Conservation (phyloP, 2,888 invertebrate genomes). For the Tenthredo amoena region DNA sequence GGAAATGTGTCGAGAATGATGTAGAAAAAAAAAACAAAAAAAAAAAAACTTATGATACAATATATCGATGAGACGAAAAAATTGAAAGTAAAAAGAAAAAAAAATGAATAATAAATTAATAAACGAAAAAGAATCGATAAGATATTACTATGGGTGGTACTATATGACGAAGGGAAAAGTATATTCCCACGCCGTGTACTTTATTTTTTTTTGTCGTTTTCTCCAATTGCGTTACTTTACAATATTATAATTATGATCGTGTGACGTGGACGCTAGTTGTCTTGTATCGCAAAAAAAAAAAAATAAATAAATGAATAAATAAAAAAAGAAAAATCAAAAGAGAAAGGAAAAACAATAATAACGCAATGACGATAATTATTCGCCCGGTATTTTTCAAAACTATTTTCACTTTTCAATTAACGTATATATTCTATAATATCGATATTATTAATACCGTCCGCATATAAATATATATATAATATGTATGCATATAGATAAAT, state of each 20-base stretch:
- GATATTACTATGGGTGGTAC: too few species aligned
- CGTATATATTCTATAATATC: background rate
- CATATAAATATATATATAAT: background rate
- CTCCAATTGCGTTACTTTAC: background rate
- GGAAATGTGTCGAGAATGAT: too few species aligned
- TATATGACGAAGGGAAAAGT: too few species aligned
- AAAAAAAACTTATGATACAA: background rate
- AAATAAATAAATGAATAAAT: too few species aligned
- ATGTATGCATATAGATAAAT: too few species aligned
- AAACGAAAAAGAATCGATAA: too few species aligned
- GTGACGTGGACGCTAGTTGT: conserved; percentile 74
- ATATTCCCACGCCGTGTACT: too few species aligned
- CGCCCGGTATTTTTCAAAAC: background rate
- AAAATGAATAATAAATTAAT: background rate
- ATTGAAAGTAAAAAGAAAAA: background rate
- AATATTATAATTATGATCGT: conserved; percentile 57
- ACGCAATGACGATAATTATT: background rate
- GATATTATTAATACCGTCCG: background rate
- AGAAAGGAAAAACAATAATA: conserved; percentile 43
- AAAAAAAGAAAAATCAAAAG: conserved; percentile 28
- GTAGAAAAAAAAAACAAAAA: background rate
- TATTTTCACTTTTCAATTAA: background rate
- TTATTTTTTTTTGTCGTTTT: background rate
- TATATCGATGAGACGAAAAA: too few species aligned
- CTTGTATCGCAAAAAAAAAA: conserved; percentile 66